Percentiles rank a stretch among this genome's conserved stretches.
These are phyloP conservation scores for Notothenia rossii DNA, from an alignment of 2,113 vertebrate species.

Conservation along the genomic window DNA sequence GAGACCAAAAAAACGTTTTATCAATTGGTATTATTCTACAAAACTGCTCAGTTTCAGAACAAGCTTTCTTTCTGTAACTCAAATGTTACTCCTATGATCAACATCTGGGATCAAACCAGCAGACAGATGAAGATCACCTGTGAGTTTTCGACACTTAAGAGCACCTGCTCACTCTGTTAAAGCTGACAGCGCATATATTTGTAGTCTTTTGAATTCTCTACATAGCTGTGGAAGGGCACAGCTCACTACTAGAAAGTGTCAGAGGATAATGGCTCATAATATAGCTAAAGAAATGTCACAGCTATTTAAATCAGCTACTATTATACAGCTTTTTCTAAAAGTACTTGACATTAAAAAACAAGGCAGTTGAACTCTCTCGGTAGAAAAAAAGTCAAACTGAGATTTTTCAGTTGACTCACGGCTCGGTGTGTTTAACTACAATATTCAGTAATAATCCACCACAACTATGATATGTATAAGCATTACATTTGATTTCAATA, in stretches of 20 bases:
- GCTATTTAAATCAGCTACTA: not conserved
- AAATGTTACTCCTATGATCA: not conserved
- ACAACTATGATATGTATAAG: too few relatives aligned
- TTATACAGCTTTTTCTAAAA: not conserved
- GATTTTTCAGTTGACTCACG: too few relatives aligned
- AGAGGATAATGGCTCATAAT: not conserved
- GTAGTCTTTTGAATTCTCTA: not conserved
- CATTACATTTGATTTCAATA: too few relatives aligned
- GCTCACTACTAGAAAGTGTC: not conserved
- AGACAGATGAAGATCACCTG: not conserved
- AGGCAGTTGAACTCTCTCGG: not conserved
- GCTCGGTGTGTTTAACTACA: too few relatives aligned
- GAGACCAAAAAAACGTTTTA: not conserved
- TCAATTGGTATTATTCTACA: not conserved
- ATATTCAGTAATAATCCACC: too few relatives aligned
- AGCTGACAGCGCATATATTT: not conserved
- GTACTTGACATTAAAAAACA: not conserved
- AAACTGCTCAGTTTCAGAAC: not conserved
- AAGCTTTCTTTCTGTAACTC: not conserved
- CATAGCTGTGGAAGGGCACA: not conserved
- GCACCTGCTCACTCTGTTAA: constrained; percentile 18
- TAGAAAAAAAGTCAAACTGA: not conserved
- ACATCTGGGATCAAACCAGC: not conserved
- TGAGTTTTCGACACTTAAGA: constrained; percentile 6
- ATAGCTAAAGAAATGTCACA: not conserved